Conservation (phyloP, 2,113 vertebrate species). For the Monopterus albus region DNA sequence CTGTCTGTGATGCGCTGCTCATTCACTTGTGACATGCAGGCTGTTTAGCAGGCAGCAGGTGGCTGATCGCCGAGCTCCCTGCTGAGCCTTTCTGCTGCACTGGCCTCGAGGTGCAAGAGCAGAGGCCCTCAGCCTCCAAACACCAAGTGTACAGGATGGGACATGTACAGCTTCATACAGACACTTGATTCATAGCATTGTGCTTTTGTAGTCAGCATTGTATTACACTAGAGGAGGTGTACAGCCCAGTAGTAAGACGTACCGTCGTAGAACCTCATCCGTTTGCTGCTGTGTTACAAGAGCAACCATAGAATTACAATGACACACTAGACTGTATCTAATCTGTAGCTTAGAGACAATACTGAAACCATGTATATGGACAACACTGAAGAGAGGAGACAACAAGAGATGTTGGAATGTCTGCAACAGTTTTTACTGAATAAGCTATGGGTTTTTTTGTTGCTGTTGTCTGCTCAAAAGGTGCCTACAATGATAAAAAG, state of each 20-base stretch:
- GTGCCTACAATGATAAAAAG: constrained; percentile 54
- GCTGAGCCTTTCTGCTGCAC: constrained; percentile 10
- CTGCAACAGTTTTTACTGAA: constrained; percentile 33
- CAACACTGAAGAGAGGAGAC: background rate
- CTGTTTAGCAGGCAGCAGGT: constrained; percentile 4
- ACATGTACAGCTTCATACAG: constrained; percentile 26
- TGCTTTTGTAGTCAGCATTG: constrained; percentile 18
- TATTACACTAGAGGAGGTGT: constrained; percentile 10
- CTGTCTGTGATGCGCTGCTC: background rate
- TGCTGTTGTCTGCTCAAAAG: constrained; percentile 43
- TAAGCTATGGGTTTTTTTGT: constrained; percentile 57
- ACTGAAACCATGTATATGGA: constrained; percentile 1
- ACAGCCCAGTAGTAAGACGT: constrained; percentile 25
- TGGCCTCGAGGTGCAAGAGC: background rate
- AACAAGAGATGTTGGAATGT: background rate
- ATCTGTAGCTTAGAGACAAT: constrained; percentile 39
- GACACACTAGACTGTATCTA: background rate
- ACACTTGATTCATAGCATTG: constrained; percentile 9
- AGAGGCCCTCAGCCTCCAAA: constrained; percentile 5
- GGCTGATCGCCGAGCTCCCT: background rate
- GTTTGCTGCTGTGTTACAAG: constrained; percentile 51
- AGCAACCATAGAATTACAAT: constrained; percentile 15
- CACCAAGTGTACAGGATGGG: background rate
- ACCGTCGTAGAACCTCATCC: constrained; percentile 34
- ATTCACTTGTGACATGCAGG: background rate